phyloP scores from a whole-genome alignment of 37 sponge, comb jelly and placozoan species.

The Axinella damicornis region DNA sequence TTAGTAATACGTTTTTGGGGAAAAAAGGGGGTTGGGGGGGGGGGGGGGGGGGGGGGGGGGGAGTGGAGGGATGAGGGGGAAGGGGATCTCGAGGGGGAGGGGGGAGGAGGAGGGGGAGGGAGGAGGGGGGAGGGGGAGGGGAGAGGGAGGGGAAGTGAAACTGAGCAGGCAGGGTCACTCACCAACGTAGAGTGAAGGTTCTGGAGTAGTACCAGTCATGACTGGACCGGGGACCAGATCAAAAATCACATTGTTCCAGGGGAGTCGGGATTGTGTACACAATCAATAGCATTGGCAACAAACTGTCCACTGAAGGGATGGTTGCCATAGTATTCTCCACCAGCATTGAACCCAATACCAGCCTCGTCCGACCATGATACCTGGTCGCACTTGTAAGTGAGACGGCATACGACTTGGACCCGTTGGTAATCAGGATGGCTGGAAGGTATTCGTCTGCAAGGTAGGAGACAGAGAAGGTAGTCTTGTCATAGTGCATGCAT shows the following conservation, averaged over 20 bases:
- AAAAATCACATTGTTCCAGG: slow-evolving; percentile 41
- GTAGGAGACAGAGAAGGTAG: not conserved
- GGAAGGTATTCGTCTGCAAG: slow-evolving; percentile 56
- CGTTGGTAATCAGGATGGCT: slow-evolving; percentile 75
- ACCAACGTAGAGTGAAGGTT: not conserved
- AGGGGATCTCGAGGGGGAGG: too few species aligned
- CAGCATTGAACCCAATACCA: slow-evolving; percentile 53
- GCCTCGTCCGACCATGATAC: slow-evolving; percentile 65
- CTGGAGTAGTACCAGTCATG: slow-evolving; percentile 4
- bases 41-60: too few species aligned
- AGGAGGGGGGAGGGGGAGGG: too few species aligned
- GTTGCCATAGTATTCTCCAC: slow-evolving; percentile 30
- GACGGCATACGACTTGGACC: slow-evolving; percentile 48
- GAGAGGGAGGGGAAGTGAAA: too few species aligned
- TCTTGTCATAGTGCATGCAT: too few species aligned
- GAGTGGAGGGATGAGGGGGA: too few species aligned
- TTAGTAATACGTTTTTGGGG: too few species aligned
- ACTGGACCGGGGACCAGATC: slow-evolving; percentile 16
- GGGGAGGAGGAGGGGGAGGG: too few species aligned
- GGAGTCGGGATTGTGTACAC: slow-evolving; percentile 5
- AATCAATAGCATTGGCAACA: slow-evolving; percentile 8
- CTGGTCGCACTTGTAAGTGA: slow-evolving; percentile 67
- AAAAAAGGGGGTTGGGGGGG: too few species aligned
- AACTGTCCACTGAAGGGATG: slow-evolving; percentile 28
- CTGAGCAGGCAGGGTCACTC: too few species aligned